Conservation (phyloP, 2,113 vertebrate genomes). For the Eptatretus burgeri region DNA sequence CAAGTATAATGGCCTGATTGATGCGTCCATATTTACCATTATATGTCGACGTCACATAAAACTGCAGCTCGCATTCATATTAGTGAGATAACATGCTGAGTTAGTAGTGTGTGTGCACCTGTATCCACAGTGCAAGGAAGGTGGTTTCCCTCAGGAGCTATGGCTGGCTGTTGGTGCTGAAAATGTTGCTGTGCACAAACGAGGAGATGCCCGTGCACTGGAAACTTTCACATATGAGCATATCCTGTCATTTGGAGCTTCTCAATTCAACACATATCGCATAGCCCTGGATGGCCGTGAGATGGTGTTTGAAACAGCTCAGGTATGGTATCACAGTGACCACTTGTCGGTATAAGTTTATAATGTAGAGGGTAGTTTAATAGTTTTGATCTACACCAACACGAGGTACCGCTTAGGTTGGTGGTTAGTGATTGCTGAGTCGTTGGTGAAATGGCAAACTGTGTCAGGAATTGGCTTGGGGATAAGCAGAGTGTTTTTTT, state of each 20-base stretch:
- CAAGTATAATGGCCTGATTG: too few species aligned
- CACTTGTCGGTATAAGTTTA: neutral
- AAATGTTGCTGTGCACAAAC: constrained; percentile 45
- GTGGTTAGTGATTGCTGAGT: neutral
- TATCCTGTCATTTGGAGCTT: constrained; percentile 48
- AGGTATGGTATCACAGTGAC: constrained; percentile 19
- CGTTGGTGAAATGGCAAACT: neutral
- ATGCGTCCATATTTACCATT: too few species aligned
- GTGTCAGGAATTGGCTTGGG: neutral
- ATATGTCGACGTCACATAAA: too few species aligned
- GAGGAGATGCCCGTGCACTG: constrained; percentile 38
- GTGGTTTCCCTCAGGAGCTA: constrained; percentile 56
- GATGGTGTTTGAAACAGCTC: constrained; percentile 61
- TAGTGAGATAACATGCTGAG: neutral
- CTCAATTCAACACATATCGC: constrained; percentile 47
- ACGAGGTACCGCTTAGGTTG: neutral
- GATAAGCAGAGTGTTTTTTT: neutral
- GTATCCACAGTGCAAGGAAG: constrained; percentile 42
- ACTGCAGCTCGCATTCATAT: neutral
- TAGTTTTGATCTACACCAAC: neutral
- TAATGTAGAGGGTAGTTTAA: neutral
- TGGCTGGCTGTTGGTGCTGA: constrained; percentile 50
- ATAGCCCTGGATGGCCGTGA: constrained; percentile 67
- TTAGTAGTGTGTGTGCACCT: constrained; percentile 8
- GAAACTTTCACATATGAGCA: constrained; percentile 55